Evolutionary conservation across 2,113 vertebrate species (phyloP).

Genomic region (Clarias macrocephalus): DNA sequence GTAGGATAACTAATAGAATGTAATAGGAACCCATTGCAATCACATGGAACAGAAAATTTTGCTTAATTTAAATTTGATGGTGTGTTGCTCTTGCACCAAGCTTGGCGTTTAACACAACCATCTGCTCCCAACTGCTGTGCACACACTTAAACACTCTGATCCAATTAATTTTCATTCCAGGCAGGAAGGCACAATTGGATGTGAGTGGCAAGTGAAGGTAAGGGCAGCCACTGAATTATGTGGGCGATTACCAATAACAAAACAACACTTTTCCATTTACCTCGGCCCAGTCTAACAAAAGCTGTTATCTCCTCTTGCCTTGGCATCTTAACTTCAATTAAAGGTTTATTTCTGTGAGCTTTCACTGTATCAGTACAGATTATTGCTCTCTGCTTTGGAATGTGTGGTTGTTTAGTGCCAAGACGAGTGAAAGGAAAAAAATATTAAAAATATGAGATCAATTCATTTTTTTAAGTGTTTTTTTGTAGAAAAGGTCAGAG

Average conservation of each 20-base stretch:
- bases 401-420: not conserved
- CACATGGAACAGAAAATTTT: slow-evolving; percentile 26
- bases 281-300: slow-evolving; percentile 61
- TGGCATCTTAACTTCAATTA: slow-evolving; percentile 59
- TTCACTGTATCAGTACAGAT: slow-evolving; percentile 12
- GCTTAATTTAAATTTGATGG: slow-evolving; percentile 41
- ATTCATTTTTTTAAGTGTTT: not conserved
- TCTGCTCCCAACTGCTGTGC: slow-evolving; percentile 31
- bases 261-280: slow-evolving; percentile 62
- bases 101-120: slow-evolving; percentile 41
- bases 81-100: slow-evolving; percentile 33
- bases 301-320: slow-evolving; percentile 60
- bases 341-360: slow-evolving; percentile 62
- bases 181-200: slow-evolving; percentile 29
- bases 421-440: not conserved
- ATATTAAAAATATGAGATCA: not conserved
- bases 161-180: slow-evolving; percentile 46
- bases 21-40: slow-evolving; percentile 27
- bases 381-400: slow-evolving; percentile 6
- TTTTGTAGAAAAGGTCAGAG: not conserved
- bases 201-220: slow-evolving; percentile 40
- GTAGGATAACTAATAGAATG: slow-evolving; percentile 34
- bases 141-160: slow-evolving; percentile 30
- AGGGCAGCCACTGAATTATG: slow-evolving; percentile 46
- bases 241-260: slow-evolving; percentile 59